A percentile compares a stretch with the other conserved stretches of the same genome.
These are phyloP conservation scores for Eustalomyia histrio DNA, from an alignment of 2,888 invertebrate genomes.

Conservation along the genomic window DNA sequence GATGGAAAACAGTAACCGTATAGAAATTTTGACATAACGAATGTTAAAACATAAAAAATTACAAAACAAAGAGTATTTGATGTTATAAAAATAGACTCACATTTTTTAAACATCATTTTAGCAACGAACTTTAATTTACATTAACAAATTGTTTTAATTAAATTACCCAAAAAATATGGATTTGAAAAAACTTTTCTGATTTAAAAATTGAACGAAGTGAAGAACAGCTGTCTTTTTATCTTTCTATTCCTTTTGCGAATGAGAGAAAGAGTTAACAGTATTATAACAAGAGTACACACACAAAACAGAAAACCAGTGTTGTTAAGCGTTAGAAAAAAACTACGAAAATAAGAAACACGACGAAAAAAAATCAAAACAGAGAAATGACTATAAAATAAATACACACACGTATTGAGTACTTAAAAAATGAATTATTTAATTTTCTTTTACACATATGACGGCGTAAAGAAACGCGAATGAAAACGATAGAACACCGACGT, in stretches of 20 bases:
- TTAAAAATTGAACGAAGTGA: neutral
- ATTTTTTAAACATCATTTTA: conserved; percentile 50
- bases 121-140: conserved; percentile 9
- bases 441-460: conserved; percentile 41
- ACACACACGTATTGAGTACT: conserved; percentile 17
- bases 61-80: neutral
- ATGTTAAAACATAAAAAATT: neutral
- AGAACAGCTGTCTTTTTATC: conserved; percentile 62
- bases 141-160: conserved; percentile 3
- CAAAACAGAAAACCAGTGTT: conserved; percentile 52
- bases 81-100: conserved; percentile 34
- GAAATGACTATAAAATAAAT: conserved; percentile 32
- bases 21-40: neutral
- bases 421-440: conserved; percentile 39
- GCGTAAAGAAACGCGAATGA: conserved; percentile 63
- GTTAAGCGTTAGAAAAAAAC: conserved; percentile 40
- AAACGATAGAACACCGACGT: conserved; percentile 53
- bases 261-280: conserved; percentile 63
- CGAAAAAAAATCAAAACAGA: conserved; percentile 54
- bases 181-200: neutral
- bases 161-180: neutral
- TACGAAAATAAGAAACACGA: conserved; percentile 24
- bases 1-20: neutral
- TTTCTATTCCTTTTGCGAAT: conserved; percentile 24
- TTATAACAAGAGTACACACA: conserved; percentile 5